A percentile compares a stretch with the other conserved stretches of the same genome.
These are phyloP conservation scores for Ectemnius lituratus DNA, from an alignment of 2,888 invertebrate species.

Conservation along the genomic window DNA sequence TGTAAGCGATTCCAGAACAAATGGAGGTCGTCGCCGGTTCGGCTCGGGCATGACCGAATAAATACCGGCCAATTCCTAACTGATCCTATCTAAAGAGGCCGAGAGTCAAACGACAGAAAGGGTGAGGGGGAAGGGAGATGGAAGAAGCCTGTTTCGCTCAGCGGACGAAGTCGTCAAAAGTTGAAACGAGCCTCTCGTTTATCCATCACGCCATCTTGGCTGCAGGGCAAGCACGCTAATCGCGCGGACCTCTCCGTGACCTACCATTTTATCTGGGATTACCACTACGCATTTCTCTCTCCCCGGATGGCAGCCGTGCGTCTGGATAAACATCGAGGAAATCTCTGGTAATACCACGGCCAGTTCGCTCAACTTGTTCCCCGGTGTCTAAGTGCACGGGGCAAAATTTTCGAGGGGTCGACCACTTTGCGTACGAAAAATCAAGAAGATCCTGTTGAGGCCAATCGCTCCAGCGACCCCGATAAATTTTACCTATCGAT, in stretches of 20 bases:
- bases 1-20: slow-evolving; percentile 12
- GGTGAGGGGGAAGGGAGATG: slow-evolving; percentile 9
- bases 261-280: slow-evolving; percentile 45
- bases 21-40: slow-evolving; percentile 25
- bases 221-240: slow-evolving; percentile 50
- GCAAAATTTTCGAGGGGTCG: neutral
- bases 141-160: slow-evolving; percentile 20
- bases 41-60: neutral
- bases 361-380: no score
- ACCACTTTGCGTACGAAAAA: no score
- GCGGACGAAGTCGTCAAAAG: slow-evolving; percentile 55
- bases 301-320: slow-evolving; percentile 21
- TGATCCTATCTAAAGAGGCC: slow-evolving; percentile 4
- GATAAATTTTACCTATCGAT: slow-evolving; percentile 13
- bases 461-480: neutral
- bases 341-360: no score
- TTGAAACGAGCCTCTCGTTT: slow-evolving; percentile 62
- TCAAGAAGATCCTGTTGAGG: no score
- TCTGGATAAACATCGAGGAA: slow-evolving; percentile 20
- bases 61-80: neutral
- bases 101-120: slow-evolving; percentile 26
- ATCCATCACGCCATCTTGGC: slow-evolving; percentile 59
- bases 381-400: no score
- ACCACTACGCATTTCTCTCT: slow-evolving; percentile 30
- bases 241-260: slow-evolving; percentile 51